Percentiles rank a stretch among this genome's conserved stretches.
Evolutionary conservation across 2,113 vertebrate genomes (phyloP).

Genomic region (Hypomesus transpacificus): DNA sequence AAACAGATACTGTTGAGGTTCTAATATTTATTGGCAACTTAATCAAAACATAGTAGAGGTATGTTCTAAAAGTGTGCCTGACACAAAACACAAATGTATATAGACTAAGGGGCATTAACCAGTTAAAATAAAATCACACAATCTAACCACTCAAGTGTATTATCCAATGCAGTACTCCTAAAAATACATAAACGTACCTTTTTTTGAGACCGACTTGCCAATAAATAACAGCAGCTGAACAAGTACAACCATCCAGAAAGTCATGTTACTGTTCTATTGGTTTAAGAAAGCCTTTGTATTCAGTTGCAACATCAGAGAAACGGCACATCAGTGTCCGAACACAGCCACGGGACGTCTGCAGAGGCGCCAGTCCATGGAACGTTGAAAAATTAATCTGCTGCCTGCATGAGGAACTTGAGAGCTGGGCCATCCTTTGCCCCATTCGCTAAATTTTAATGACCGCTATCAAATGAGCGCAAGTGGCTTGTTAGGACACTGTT

Average conservation of each 20-base stretch:
- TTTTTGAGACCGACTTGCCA: conserved; percentile 68
- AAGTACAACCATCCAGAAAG: conserved; percentile 58
- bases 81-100: not conserved
- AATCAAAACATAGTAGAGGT: too few relatives aligned
- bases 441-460: conserved; percentile 86
- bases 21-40: too few relatives aligned
- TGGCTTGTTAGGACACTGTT: conserved; percentile 72
- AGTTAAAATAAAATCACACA: conserved; percentile 1
- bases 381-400: conserved; percentile 79
- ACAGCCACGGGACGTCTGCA: conserved; percentile 58
- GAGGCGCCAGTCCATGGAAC: conserved; percentile 62
- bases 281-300: conserved; percentile 37
- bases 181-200: conserved; percentile 79
- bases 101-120: too few relatives aligned
- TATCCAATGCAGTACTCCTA: not conserved
- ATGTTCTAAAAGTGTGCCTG: too few relatives aligned
- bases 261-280: conserved; percentile 54
- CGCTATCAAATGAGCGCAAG: conserved; percentile 79
- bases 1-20: too few relatives aligned
- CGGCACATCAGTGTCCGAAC: conserved; percentile 28
- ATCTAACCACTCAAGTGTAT: not conserved
- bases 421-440: conserved; percentile 63
- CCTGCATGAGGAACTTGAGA: conserved; percentile 80
- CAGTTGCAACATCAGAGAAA: conserved; percentile 30
- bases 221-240: conserved; percentile 70